Base-by-base conservation (phyloP, 2,888 invertebrate species). In the Nymphalis polychloros region DNA sequence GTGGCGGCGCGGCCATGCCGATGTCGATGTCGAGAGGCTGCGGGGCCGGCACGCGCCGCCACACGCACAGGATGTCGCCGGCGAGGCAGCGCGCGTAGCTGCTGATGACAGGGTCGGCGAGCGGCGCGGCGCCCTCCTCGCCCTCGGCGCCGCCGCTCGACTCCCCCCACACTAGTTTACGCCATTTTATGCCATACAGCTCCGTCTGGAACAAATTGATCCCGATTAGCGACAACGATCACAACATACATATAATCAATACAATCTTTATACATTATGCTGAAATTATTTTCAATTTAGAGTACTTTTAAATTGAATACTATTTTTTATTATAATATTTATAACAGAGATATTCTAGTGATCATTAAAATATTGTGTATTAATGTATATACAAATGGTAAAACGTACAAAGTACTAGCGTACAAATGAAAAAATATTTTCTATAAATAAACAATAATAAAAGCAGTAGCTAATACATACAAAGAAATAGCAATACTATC, bases 151-250 rank as follows among this genome's bases (percentile, higher is more conserved):
- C 84, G 77, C 85, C 84, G 76, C 80, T 81, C 76, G 85, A 81
- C 92, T 96, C 97, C 86, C 96, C 96, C 95, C 97, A 97, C 87
- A 96, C 96, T 84, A 97, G 94, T 93, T 97, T 98, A 94, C 97
- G 97, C 99, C 99, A 99, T 97, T 98, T 98, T 93, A 99, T 99
- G 88, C 99, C 99, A 94, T 98, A 97, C 88, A 99, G 95, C 94
- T 99, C 99, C 93, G 99, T 99, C 99, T 99, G 95, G 17, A 95
- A 74, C 70, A 48, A 73, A 19, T 20, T 20, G 41, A 16, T 8
- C 1, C 19, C 17, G 46, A 16, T 65, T 46, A 59, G 57, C 10
- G 19, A 10, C 4, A 23, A 16, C 4, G 8, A 50, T 50, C 19
- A 19, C 50, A 19, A 50, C 10, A 8, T 50, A 13, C 6, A 19